These are phyloP conservation scores for Sarcophaga bullata DNA, from an alignment of 1,140 invertebrate species.

Conservation along the genomic window DNA sequence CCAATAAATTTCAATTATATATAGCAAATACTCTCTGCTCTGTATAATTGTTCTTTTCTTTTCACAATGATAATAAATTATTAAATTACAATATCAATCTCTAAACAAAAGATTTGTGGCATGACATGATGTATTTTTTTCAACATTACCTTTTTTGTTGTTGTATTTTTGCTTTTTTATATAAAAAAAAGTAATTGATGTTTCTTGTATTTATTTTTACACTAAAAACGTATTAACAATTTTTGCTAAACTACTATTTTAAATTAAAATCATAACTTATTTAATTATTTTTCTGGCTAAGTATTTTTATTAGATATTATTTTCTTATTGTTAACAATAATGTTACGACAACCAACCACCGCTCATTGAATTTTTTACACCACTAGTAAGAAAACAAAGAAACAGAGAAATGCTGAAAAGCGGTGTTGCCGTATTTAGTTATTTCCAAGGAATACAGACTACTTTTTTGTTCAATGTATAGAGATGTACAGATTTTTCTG, in stretches of 20 bases:
- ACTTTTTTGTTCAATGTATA: too few relatives aligned
- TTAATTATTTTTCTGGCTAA: not conserved
- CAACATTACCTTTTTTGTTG: not conserved
- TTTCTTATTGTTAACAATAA: not conserved
- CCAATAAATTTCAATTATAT: too few relatives aligned
- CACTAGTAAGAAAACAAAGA: not conserved
- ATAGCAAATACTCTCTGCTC: too few relatives aligned
- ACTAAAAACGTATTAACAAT: conserved; percentile 5
- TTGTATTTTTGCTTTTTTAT: not conserved
- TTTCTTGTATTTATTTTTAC: not conserved
- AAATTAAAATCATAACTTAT: conserved; percentile 16
- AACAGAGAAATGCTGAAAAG: too few relatives aligned
- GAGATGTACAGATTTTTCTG: too few relatives aligned
- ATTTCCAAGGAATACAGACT: too few relatives aligned
- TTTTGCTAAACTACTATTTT: not conserved
- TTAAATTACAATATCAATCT: too few relatives aligned
- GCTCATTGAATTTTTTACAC: not conserved
- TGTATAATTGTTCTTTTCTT: not conserved
- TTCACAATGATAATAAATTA: not conserved
- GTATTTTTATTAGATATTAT: too few relatives aligned
- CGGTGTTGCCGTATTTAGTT: too few relatives aligned
- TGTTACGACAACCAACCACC: conserved; percentile 5
- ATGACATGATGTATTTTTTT: too few relatives aligned
- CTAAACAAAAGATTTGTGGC: too few relatives aligned
- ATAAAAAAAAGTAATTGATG: not conserved